Percentiles rank a stretch among this genome's conserved stretches.
Evolutionary conservation across 2,113 vertebrate species (phyloP).

Genomic region (Malurus elegans): DNA sequence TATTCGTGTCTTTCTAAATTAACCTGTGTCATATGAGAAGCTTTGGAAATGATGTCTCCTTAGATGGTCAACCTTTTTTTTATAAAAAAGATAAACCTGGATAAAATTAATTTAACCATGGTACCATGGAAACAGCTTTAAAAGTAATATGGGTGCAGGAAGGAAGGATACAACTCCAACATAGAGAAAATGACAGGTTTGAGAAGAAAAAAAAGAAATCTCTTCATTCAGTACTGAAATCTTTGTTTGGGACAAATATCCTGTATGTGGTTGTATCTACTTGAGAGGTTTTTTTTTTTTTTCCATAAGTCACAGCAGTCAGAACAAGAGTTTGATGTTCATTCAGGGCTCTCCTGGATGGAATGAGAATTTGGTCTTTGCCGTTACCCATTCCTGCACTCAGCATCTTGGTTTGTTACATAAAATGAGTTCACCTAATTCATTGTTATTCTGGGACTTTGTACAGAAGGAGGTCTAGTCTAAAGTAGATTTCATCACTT

Average conservation of each 20-base stretch:
- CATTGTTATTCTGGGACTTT: background rate
- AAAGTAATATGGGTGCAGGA: background rate
- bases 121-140: slow-evolving; percentile 14
- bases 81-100: background rate
- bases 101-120: background rate
- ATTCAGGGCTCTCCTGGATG: background rate
- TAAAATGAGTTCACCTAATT: background rate
- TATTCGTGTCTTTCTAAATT: background rate
- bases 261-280: too few species aligned
- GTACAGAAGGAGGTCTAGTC: background rate
- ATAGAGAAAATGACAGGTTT: background rate
- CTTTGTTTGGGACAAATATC: background rate
- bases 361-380: background rate
- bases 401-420: background rate
- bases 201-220: background rate
- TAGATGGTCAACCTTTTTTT: background rate
- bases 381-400: background rate
- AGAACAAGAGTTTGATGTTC: background rate
- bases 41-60: background rate
- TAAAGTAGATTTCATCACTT: background rate
- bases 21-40: background rate
- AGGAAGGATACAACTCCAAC: background rate
- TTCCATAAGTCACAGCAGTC: background rate
- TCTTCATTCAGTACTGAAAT: background rate
- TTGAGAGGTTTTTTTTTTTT: background rate